Base-by-base conservation (phyloP, 2,113 vertebrate genomes). In the Fulica atra region DNA sequence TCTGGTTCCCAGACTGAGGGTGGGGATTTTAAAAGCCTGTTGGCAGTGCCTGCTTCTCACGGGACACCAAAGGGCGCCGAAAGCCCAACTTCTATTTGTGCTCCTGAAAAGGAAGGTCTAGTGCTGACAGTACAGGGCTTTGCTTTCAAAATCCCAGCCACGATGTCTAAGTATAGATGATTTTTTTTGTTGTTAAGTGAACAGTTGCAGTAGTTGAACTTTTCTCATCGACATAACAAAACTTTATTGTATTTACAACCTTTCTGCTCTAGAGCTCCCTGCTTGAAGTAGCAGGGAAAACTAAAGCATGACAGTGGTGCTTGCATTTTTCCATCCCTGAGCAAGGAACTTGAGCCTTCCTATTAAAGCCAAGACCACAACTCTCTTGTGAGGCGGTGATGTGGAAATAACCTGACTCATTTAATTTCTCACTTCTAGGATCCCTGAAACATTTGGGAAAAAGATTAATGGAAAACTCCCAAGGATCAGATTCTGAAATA, bases 281-380 rank as follows among this genome's bases (percentile, higher is more conserved):
- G 24, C 51, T 13, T 53, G 29, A 16, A 57, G 29, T 0, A 72
- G 59, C 63, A 79, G 53, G 19, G 26, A 42, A 59, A 57, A 56
- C 7, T 2, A 15, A 77, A 74, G n/a, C 25, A 6, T 28, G 29
- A 12, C 20, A 65, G 40, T 1, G 13, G 23, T 1, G 1, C 40
- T 20, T 29, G 21, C 14, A 4, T 26, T 60, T 64, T 51, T n/a
- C 28, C 13, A 36, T n/a, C 29, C 29, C 77, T 48, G n/a, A 46
- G 9, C 26, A 21, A 53, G 66, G 12, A 89, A 61, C 61, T 18
- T 16, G 42, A 76, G 63, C 54, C 81, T 24, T 84, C 35, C 59
- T 28, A 5, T n/a, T 81, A n/a, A 54, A 42, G 54, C n/a, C 53
- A 59, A 68, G 40, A 31, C 29, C 7, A 61, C 72, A 66, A 61